Evolutionary conservation across 2,888 invertebrate species (phyloP).

Genomic region (Chloromyia formosa): DNA sequence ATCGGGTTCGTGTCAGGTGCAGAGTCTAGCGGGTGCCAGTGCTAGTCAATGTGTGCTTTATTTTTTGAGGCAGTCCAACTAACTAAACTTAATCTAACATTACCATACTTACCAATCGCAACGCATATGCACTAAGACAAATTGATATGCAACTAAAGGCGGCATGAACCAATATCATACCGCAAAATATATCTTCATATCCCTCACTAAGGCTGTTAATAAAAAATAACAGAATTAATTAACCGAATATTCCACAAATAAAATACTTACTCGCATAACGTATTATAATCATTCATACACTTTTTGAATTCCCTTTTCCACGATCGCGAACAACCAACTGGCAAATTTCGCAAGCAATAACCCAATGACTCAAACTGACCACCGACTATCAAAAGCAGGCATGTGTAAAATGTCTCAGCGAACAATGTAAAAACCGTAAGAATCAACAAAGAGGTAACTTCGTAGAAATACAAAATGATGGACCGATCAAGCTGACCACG

Average conservation of each 20-base stretch:
- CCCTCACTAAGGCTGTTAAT: background rate
- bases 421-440: background rate
- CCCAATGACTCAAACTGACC: background rate
- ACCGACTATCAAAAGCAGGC: background rate
- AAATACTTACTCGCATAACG: background rate
- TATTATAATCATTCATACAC: background rate
- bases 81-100: too few species aligned
- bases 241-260: background rate
- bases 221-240: too few species aligned
- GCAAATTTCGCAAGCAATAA: background rate
- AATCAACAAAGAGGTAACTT: background rate
- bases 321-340: background rate
- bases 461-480: background rate
- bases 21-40: too few species aligned
- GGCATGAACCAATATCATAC: background rate
- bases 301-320: background rate
- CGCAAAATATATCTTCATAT: background rate
- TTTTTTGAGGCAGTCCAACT: too few species aligned
- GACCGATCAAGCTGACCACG: background rate
- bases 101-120: background rate
- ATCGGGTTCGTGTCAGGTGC: too few species aligned
- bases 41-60: too few species aligned
- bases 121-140: background rate
- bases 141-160: background rate
- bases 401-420: background rate